Base-by-base conservation (phyloP, 2,797 vertebrate genomes). In the Sebastes kiyomatsui region DNA sequence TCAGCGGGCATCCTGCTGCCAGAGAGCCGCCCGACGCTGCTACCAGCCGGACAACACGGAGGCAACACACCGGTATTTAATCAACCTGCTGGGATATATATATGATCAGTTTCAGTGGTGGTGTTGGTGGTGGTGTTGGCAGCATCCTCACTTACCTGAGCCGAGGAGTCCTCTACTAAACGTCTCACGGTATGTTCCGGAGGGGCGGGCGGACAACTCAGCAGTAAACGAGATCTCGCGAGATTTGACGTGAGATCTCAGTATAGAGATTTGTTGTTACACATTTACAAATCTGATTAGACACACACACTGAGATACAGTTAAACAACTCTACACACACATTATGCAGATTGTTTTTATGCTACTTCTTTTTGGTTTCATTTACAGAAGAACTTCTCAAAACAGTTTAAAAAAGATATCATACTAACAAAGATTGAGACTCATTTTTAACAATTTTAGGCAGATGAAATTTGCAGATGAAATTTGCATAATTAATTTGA, bases 121-220 rank as follows among this genome's bases (percentile, higher is more conserved):
- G 46, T 42, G 65, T 27, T 80, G 77, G 18, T 52, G 20, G 46
- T 18, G 46, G 5, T 52, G 18, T 0, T 18, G 46, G 5, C 64
- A 27, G 74, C 33, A 49, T 74, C 52, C 59, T 75, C 80, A 77
- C 92, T 92, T 91, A 94, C 93, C 93, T 92, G 68, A 25, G 80
- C 76, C 7, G 68, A 75, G 81, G 14, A 52, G 81, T 82, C 88
- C 69, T 79, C 79, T 62, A 58, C 46, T 77, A 3, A 79, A 90
- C 2, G 77, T 87, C 87, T 92, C 92, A 86, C 93, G 90, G 88
- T 75, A 86, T 84, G 80, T 86, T 68, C 60, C 49, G 49, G 20
- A 20, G 49, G 38, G 35, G 38, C 38, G 38, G 23, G 46, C 22
- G 38, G 23, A 77, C 72, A 75, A 75, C 75, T 77, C 66, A 59